Evolutionary conservation across 2,797 vertebrate genomes (phyloP), one percentile per base, ranked within the genome.

Genomic region (Hydrophis major): DNA sequence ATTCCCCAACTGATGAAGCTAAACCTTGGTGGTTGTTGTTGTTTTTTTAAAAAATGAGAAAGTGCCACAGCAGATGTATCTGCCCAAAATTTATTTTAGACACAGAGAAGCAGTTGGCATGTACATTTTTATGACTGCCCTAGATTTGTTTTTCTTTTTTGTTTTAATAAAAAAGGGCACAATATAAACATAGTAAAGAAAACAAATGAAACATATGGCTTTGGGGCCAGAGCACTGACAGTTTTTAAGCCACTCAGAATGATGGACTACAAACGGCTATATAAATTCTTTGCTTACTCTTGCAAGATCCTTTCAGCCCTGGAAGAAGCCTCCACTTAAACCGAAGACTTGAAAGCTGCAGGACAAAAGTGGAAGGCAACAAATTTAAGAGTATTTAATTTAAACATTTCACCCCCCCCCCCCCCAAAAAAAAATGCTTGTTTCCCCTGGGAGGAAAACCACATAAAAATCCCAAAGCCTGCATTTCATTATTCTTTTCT

Each of bases 391-490:
- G 10, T 50, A n/a, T 53, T 61, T 89, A 42, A 60, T 47, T 47
- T 59, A 42, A 60, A 13, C 18, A 56, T 66, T 14, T 10, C 32
- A 32, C 32, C 6, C 0, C 0, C 8, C 13, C 7, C 0, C 1
- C 1, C 25, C 3, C 74, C 32, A 1, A 32, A 32, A 32, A 32
- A 32, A 78, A 53, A 28, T 7, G 87, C 22, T 47, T 60, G 20
- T 42, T 57, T 59, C 7, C n/a, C 55, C 87, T 60, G 56, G 5
- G 59, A 59, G 22, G 32, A 59, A 42, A 37, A 89, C 37, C 37
- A 60, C 28, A 22, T 42, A 42, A 89, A 59, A 88, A 59, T 22
- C n/a, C 10, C 22, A 27, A 42, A 89, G 20, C 32, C 11, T 16
- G 27, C 20, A 47, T 89, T 89, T 89, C 57, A 47, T 89, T 42